Base-by-base conservation (phyloP, 2,797 vertebrate species). In the Leptoclinus maculatus region DNA sequence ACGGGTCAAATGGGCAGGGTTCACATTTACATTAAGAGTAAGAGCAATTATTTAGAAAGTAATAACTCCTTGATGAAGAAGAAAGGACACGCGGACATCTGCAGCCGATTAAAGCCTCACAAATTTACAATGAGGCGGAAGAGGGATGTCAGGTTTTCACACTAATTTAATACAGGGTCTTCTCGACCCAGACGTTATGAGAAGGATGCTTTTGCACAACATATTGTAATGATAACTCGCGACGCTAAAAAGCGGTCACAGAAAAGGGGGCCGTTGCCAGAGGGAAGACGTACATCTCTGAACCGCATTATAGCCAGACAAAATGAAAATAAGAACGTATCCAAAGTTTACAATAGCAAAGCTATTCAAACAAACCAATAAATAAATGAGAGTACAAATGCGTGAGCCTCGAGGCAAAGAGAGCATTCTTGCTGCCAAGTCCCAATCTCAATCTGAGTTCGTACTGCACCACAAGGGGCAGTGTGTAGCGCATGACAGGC, bases 11-110 rank as follows among this genome's bases (percentile, higher is more conserved):
- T 71, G 84, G 86, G 82, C 89, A 87, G 87, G 74, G 87, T 84
- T 89, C 88, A 80, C 87, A 83, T 89, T 5, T 4, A 85, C 80
- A 82, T 89, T 82, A 76, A 87, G 87, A 87, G 84, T 66, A 84
- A 93, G 83, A 91, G 87, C 89, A 91, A 92, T 94, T 91, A 93
- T 94, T 94, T 94, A 92, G 84, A 93, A 93, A 93, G 91, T 85
- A 89, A 94, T 94, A 93, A 93, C 78, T 83, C 79, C 67, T 77
- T 75, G 82, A 94, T 93, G 91, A 93, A 93, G 85, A 91, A 85
- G 74, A 92, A 89, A 86, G 73, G 73, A 89, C 82, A 83, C 74
- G 38, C 62, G 69, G 69, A 92, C 94, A 95, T 95, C 93, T 94
- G 94, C 76, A 82, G 74, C 51, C 54, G 65, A 91, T 95, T 94